phyloP scores from a whole-genome alignment of 2,797 vertebrate genomes.

The Pseudotriccus pelzelni region DNA sequence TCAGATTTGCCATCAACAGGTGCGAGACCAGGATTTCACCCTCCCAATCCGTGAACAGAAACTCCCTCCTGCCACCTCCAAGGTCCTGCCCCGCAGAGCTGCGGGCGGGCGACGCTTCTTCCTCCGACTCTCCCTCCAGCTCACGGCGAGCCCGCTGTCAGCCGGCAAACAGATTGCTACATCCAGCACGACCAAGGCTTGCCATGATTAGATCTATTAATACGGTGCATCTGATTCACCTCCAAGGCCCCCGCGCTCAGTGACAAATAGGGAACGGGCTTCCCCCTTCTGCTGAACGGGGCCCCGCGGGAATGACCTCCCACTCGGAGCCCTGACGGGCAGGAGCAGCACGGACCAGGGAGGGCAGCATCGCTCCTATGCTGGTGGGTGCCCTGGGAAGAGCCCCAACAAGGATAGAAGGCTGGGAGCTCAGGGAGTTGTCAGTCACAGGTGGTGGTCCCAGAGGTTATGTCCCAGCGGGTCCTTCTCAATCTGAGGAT shows the following conservation, averaged over 20 bases:
- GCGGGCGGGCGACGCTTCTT: rapidly evolving
- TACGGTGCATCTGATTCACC: slow-evolving; percentile 38
- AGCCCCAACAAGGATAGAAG: neutral
- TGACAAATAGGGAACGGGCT: slow-evolving; percentile 44
- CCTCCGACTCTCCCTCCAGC: neutral
- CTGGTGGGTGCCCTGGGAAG: neutral
- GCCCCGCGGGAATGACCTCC: neutral
- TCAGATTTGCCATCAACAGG: neutral
- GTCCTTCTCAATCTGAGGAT: neutral
- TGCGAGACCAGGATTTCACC: neutral
- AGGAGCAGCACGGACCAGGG: neutral
- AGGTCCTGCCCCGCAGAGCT: neutral
- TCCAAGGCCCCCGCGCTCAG: neutral
- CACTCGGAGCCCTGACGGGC: rapidly evolving
- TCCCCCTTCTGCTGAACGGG: neutral
- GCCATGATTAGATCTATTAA: slow-evolving; percentile 53
- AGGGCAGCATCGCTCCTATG: rapidly evolving
- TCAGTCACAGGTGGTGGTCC: neutral
- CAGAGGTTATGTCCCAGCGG: neutral
- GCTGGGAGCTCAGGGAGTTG: rapidly evolving
- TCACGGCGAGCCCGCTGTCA: neutral
- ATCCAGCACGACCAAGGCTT: slow-evolving; percentile 41
- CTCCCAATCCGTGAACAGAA: rapidly evolving
- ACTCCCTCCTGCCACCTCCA: neutral
- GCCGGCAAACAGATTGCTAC: slow-evolving; percentile 47